Evolutionary conservation across 2,797 vertebrate species (phyloP).

Genomic region (Cygnus olor): DNA sequence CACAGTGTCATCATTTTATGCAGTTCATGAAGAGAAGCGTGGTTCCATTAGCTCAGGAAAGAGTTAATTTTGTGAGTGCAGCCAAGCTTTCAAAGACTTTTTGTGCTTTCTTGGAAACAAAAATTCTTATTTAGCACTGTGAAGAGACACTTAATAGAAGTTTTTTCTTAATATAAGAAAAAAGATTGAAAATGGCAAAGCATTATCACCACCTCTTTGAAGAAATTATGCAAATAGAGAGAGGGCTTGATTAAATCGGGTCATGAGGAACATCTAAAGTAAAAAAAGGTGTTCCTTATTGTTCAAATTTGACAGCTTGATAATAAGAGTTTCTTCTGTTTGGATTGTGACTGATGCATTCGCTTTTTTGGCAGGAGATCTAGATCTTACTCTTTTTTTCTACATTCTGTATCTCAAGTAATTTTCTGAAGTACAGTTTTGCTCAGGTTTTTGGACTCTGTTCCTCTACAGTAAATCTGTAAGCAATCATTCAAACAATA

Average conservation of each 20-base stretch:
- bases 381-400: not conserved
- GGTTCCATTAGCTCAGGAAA: not conserved
- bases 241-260: slow-evolving; percentile 25
- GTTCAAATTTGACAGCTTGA: slow-evolving; percentile 40
- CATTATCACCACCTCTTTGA: not conserved
- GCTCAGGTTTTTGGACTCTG: not conserved
- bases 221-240: slow-evolving; percentile 29
- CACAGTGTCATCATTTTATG: not conserved
- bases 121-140: not conserved
- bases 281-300: slow-evolving; percentile 26
- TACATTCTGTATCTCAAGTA: not conserved
- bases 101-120: not conserved
- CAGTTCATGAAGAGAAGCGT: not conserved
- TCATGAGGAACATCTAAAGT: slow-evolving; percentile 26
- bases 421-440: slow-evolving; percentile 19
- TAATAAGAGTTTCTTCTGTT: slow-evolving; percentile 29
- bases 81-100: not conserved
- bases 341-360: not conserved
- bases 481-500: not conserved
- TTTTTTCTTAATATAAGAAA: not conserved
- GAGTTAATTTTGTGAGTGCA: not conserved
- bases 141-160: not conserved
- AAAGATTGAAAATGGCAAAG: slow-evolving; percentile 11
- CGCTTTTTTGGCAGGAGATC: not conserved
- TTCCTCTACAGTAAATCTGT: not conserved